Evolutionary conservation across 2,888 invertebrate genomes (phyloP), one percentile per base, ranked within the genome.

Genomic region (Caenorhabditis sulstoni): DNA sequence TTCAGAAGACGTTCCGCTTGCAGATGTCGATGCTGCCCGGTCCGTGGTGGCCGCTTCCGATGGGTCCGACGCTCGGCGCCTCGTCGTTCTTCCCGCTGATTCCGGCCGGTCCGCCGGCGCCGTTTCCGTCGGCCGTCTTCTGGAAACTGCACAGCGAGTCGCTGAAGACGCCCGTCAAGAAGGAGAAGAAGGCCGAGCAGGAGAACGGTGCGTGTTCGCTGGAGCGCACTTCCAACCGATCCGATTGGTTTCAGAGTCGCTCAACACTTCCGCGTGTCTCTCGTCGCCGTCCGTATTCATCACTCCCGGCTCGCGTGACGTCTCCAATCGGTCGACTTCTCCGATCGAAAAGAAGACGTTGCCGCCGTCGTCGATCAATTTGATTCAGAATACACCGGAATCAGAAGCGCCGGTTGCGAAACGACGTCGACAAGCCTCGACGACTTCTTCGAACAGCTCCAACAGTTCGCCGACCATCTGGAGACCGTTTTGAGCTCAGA

Each of bases 401-500:
- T 65, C 73, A 5, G 65, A 29, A 29, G 29, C 3, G 29, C 29
- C 45, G 7, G 53, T 52, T 37, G 37, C 76, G 12, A 82, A 82
- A 58, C 45, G 81, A 44, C 55, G 65, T 8, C 49, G 80, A 11
- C 57, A 57, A 18, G 41, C 37, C 14, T 80, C 81, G 14, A 70
- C 57, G 9, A 74, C 68, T 2, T 79, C 79, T 8, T 81, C 82
- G 5, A 75, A 66, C 18, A 73, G 82, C 29, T 82, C 82, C 9
- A 29, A 29, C 7, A 29, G 29, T 7, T 82, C 82, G 23, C 81
- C 81, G 9, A 83, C 79, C 0, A 81, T 79, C 35, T 80, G 81
- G 81, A 76, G 81, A 55, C 83, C 81, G 1, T 81, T 79, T 61
- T 79, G n/a, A n/a, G n/a, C n/a, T n/a, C n/a, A 29, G 53, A 67